Evolutionary conservation across 2,888 invertebrate genomes (phyloP).

Genomic region (Tholera decimalis): DNA sequence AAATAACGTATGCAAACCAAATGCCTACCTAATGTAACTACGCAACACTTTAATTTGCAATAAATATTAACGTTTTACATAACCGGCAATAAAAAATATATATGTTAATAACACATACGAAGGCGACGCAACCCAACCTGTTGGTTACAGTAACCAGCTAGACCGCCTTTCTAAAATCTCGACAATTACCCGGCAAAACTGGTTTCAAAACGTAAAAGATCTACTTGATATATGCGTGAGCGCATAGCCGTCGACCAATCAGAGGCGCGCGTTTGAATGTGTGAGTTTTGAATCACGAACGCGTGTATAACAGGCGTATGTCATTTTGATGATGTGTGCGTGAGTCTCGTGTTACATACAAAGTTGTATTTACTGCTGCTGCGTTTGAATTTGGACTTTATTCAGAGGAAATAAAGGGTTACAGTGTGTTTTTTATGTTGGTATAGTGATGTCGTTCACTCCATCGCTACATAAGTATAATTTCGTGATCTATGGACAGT

Average conservation of each 20-base stretch:
- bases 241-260: conserved; percentile 77
- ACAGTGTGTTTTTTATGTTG: conserved; percentile 38
- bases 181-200: conserved; percentile 83
- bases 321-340: conserved; percentile 59
- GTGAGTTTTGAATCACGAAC: conserved; percentile 67
- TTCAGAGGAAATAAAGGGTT: conserved; percentile 25
- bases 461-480: conserved; percentile 71
- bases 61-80: conserved; percentile 71
- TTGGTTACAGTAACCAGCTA: conserved; percentile 76
- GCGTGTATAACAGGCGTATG: conserved; percentile 55
- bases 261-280: conserved; percentile 52
- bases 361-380: conserved; percentile 30
- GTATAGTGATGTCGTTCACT: conserved; percentile 77
- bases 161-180: conserved; percentile 90
- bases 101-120: conserved; percentile 65
- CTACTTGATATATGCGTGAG: conserved; percentile 75
- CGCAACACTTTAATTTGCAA: conserved; percentile 58
- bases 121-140: conserved; percentile 69
- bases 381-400: conserved; percentile 69
- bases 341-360: conserved; percentile 55
- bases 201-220: conserved; percentile 83
- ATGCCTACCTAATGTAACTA: conserved; percentile 43
- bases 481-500: conserved; percentile 81
- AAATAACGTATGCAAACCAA: conserved; percentile 31
- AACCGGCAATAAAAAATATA: conserved; percentile 67